Evolutionary conservation across 2,113 vertebrate species (phyloP), one percentile per base, ranked within the genome.

Genomic region (Shinisaurus crocodilurus): DNA sequence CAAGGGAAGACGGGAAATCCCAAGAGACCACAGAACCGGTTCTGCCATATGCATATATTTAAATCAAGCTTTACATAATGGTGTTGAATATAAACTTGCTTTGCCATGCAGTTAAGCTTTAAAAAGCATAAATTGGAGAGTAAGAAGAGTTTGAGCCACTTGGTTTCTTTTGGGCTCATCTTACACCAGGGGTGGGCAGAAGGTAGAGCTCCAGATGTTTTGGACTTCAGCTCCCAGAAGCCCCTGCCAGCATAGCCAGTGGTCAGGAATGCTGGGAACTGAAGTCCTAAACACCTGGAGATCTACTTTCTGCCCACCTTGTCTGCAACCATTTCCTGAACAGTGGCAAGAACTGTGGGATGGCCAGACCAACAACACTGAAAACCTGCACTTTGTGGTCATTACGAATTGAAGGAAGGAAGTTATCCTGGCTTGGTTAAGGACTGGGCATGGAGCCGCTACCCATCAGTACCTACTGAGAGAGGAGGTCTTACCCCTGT

Each of bases 11-110:
- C 37, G 34, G 37, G 34, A 43, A 82, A 40, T 50, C 18, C 40
- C 40, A 60, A 54, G 60, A 79, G n/a, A 79, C 54, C 43, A 79
- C 9, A 40, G 43, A 86, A 69, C 6, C 37, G 6, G 9, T 86
- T 89, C 48, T 67, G 34, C 23, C 76, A 18, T 63, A 18, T 20
- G 2, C 0, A 0, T 57, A 82, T 60, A 40, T 60, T 69, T 13
- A 0, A 0, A 0, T 0, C 82, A 37, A 82, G 65, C 27, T 0
- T 12, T 16, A 34, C 3, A 27, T 5, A 2, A 67, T 70, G 2
- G 16, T 43, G 20, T 72, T 32, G 37, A 40, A 12, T 89, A 74
- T 15, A 43, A 32, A 43, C 67, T 83, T 12, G 25, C 32, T 54
- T 25, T 67, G 65, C 70, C 65, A 69, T n/a, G 5, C 34, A 86